Evolutionary conservation across 2,797 vertebrate genomes (phyloP), one percentile per base, ranked within the genome.

Genomic region (Chelon auratus): DNA sequence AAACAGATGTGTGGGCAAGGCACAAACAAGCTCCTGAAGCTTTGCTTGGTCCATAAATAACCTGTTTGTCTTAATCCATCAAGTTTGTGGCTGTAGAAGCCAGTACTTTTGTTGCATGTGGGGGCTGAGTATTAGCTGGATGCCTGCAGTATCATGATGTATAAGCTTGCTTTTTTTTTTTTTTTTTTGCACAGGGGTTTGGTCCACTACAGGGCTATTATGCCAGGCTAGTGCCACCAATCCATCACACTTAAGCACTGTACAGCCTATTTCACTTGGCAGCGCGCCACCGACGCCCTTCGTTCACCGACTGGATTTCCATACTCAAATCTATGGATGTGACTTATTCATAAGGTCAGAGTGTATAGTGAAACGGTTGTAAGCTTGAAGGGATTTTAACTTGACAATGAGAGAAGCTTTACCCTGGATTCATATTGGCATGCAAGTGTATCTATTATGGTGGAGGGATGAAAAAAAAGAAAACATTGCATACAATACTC

Each of bases 51-150:
- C 84, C 87, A 91, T 91, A 93, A 93, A 93, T 92, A 93, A 88
- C 89, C 74, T 67, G 86, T 90, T 93, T 88, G 88, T 93, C 89
- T 87, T 88, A 88, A 93, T 92, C 87, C 85, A 92, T 93, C 91
- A 92, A 68, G 78, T 80, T 65, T 72, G 86, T 87, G 85, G 88
- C 90, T 81, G 88, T 64, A 61, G 81, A 81, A 84, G 76, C 37
- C n/a, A 37, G 62, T 76, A 72, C 74, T 78, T 81, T 67, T 81
- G 75, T 68, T 85, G 84, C 78, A 80, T 60, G 82, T 63, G 79
- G 82, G 60, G 63, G 82, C 62, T 40, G 77, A 64, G 82, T 67
- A 79, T 83, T 81, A 77, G 83, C 76, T 54, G 77, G 71, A 62
- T 80, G 78, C 87, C 88, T 88, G 74, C 67, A 56, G 82, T 82